Percentiles rank a stretch among this genome's conserved stretches.
These are phyloP conservation scores for Enteromius anoplus DNA, from an alignment of 2,797 vertebrate species.

Conservation along the genomic window DNA sequence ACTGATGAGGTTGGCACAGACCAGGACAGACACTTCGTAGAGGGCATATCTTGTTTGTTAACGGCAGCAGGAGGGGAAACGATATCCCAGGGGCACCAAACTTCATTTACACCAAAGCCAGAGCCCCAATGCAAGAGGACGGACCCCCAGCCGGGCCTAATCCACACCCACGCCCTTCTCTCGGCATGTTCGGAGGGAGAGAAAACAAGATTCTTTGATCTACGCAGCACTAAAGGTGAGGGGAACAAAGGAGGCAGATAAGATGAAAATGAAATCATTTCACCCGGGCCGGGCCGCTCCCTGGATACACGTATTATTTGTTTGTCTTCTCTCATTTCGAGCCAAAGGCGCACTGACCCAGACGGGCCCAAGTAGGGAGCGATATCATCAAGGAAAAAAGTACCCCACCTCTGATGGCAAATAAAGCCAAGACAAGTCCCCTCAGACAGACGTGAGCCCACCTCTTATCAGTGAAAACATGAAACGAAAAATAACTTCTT, in stretches of 20 bases:
- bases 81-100: constrained; percentile 56
- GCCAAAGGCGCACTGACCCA: constrained; percentile 59
- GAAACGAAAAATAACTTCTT: constrained; percentile 60
- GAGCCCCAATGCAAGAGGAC: constrained; percentile 48
- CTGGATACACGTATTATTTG: constrained; percentile 57
- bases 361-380: constrained; percentile 48
- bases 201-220: constrained; percentile 63
- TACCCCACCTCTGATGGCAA: constrained; percentile 54
- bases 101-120: constrained; percentile 65
- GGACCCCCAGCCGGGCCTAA: constrained; percentile 61
- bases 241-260: constrained; percentile 66
- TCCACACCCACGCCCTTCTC: constrained; percentile 59
- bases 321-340: constrained; percentile 56
- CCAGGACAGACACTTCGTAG: constrained; percentile 53
- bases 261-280: constrained; percentile 64
- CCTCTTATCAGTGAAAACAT: constrained; percentile 52
- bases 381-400: constrained; percentile 49
- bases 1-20: constrained; percentile 57
- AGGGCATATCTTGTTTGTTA: constrained; percentile 54
- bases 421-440: constrained; percentile 54
- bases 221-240: constrained; percentile 62
- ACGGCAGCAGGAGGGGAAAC: constrained; percentile 48
- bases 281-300: constrained; percentile 51
- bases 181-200: constrained; percentile 49
- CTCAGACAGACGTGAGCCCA: constrained; percentile 33